These are phyloP conservation scores for Holcopasites calliopsidis DNA, from an alignment of 1,140 invertebrate species.

Conservation along the genomic window DNA sequence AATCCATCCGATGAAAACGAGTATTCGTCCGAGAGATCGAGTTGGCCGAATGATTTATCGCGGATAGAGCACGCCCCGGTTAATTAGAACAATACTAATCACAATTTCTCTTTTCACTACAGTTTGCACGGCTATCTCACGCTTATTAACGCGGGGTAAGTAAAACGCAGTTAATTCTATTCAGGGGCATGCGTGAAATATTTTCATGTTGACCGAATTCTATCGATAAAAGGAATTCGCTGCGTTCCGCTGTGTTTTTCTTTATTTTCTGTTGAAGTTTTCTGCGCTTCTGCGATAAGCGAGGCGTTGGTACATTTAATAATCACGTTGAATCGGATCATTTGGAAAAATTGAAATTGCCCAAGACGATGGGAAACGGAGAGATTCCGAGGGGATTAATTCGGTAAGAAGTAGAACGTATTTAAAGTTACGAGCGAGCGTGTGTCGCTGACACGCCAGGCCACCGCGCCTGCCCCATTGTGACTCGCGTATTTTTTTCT, in stretches of 20 bases:
- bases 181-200: not conserved
- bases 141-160: not conserved
- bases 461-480: conserved; percentile 51
- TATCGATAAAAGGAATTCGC: not conserved
- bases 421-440: conserved; percentile 52
- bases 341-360: conserved; percentile 21
- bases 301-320: too few species aligned
- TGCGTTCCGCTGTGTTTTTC: not conserved
- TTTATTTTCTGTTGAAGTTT: not conserved
- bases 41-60: not conserved
- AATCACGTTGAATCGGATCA: too few species aligned
- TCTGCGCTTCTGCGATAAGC: too few species aligned
- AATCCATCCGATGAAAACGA: not conserved
- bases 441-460: conserved; percentile 54
- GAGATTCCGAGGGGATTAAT: conserved; percentile 38
- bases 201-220: not conserved
- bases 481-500: conserved; percentile 28
- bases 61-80: too few species aligned
- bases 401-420: conserved; percentile 38
- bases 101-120: not conserved
- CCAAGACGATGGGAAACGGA: not conserved
- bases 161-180: not conserved
- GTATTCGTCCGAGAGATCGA: not conserved
- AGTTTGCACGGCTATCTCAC: not conserved
- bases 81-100: not conserved